Percentiles rank a stretch among this genome's conserved stretches.
Evolutionary conservation across 2,113 vertebrate genomes (phyloP).

Genomic region (Puma concolor): DNA sequence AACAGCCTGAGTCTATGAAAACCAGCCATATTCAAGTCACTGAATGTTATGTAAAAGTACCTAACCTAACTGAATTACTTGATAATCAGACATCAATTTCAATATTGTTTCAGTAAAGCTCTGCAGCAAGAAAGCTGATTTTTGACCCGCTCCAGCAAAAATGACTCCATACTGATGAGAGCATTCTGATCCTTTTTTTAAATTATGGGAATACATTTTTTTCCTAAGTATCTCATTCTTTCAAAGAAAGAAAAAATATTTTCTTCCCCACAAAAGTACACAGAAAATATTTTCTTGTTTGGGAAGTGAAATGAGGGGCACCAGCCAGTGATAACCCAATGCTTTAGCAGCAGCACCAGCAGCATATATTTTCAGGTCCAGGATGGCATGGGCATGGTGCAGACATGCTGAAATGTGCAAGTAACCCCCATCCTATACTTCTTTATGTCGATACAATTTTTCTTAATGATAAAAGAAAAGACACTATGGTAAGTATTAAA

Average conservation of each 20-base stretch:
- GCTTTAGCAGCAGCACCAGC: background rate
- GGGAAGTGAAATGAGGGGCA: background rate
- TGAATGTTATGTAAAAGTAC: background rate
- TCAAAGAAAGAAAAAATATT: background rate
- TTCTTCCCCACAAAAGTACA: background rate
- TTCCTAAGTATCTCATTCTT: background rate
- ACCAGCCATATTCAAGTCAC: background rate
- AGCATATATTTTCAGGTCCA: background rate
- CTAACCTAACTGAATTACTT: background rate
- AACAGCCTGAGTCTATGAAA: background rate
- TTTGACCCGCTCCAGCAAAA: background rate
- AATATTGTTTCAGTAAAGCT: slow-evolving; percentile 12
- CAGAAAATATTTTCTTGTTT: background rate
- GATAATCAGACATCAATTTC: slow-evolving; percentile 3
- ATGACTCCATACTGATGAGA: background rate
- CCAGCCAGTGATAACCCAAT: background rate
- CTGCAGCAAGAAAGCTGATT: background rate
- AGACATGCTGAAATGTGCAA: background rate
- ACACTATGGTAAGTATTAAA: background rate
- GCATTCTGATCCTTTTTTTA: background rate
- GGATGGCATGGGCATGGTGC: fast-evolving
- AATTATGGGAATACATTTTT: background rate
- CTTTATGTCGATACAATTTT: background rate
- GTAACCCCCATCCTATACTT: background rate
- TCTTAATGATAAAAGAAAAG: background rate